A percentile compares a stretch with the other conserved stretches of the same genome.
phyloP scores from a whole-genome alignment of 1,140 invertebrate species.

The Apis florea region DNA sequence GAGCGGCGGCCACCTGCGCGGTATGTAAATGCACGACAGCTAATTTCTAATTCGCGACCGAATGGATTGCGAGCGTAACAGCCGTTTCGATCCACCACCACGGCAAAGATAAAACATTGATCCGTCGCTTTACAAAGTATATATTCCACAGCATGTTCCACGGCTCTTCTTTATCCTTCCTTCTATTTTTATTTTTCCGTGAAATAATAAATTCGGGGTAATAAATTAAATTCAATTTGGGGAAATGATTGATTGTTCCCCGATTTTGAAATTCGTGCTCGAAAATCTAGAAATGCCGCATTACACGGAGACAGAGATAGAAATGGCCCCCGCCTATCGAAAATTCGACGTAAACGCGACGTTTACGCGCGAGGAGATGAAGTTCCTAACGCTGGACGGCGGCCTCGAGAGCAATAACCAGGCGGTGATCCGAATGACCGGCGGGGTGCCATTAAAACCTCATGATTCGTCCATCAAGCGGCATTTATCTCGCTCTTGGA shows the following conservation, averaged over 20 bases:
- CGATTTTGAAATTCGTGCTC: too few relatives aligned
- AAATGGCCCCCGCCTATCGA: too few relatives aligned
- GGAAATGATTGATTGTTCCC: too few relatives aligned
- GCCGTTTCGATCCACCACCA: too few relatives aligned
- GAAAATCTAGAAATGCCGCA: too few relatives aligned
- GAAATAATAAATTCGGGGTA: too few relatives aligned
- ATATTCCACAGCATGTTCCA: too few relatives aligned
- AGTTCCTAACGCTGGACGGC: neutral
- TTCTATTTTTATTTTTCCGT: too few relatives aligned
- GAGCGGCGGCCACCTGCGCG: slow-evolving; percentile 59
- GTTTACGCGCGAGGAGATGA: neutral
- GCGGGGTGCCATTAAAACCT: slow-evolving; percentile 46
- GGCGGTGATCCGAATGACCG: slow-evolving; percentile 28
- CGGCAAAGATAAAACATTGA: neutral
- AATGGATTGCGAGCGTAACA: slow-evolving; percentile 46
- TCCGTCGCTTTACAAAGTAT: too few relatives aligned
- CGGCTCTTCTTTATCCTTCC: too few relatives aligned
- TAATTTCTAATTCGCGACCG: slow-evolving; percentile 66
- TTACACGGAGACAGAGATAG: too few relatives aligned
- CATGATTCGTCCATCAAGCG: slow-evolving; percentile 49
- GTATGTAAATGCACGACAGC: slow-evolving; percentile 58
- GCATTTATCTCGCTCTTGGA: slow-evolving; percentile 39
- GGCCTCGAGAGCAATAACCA: slow-evolving; percentile 21
- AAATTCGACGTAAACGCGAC: neutral
- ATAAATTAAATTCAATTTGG: too few relatives aligned